phyloP scores from a whole-genome alignment of 2,113 vertebrate species.

The Diphyllodes magnificus region DNA sequence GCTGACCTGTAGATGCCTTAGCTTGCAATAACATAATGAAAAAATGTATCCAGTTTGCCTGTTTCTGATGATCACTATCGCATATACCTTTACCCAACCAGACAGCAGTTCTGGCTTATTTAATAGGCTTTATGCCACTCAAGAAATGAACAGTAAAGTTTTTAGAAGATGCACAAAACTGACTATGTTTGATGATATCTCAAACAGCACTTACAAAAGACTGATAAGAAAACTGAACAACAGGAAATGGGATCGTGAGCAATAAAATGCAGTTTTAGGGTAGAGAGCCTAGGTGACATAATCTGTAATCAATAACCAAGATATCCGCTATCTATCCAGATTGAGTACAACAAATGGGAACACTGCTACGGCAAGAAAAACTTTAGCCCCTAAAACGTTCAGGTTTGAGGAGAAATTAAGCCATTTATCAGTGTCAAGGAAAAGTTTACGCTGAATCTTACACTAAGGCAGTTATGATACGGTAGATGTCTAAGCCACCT shows the following conservation, averaged over 20 bases:
- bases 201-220: neutral
- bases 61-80: neutral
- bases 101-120: neutral
- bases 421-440: neutral
- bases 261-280: neutral
- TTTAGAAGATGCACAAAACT: neutral
- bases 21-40: neutral
- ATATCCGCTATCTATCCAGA: accelerated
- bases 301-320: neutral
- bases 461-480: neutral
- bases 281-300: neutral
- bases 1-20: neutral
- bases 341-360: neutral
- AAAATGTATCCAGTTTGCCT: neutral
- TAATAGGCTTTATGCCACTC: neutral
- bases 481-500: neutral
- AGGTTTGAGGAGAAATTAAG: neutral
- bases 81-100: neutral
- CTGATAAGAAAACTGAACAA: neutral
- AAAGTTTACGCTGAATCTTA: neutral
- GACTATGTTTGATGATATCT: neutral
- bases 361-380: neutral
- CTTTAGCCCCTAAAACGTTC: neutral
- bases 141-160: neutral
- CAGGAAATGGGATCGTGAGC: neutral